Base-by-base conservation (phyloP, 2,888 invertebrate species). In the Perizoma flavofasciatum region DNA sequence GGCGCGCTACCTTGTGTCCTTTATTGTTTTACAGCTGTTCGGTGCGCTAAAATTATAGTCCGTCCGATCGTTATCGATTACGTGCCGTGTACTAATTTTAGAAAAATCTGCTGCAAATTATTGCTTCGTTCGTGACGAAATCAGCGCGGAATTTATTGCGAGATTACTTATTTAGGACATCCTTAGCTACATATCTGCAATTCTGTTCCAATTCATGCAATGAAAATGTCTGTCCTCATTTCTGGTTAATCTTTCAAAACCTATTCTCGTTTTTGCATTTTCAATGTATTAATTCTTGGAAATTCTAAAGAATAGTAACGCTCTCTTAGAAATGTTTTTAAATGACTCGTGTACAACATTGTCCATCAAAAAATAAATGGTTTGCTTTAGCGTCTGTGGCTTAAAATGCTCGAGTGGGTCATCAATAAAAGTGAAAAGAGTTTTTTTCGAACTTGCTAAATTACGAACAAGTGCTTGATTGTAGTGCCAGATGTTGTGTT, bases 41-140 rank as follows among this genome's bases (percentile, higher is more conserved):
- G 72, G 63, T 64, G 69, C 70, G 77, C 78, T 79, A 81, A 77
- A 77, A 77, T 79, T 75, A 77, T 62, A 77, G 69, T 63, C 68
- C 50, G 53, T 50, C 62, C 78, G 81, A 74, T 80, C 82, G 75
- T 78, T 83, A 86, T 86, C 78, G 85, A 84, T 85, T 82, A 75
- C 74, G 71, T 82, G 81, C 79, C 83, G 77, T 75, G 76, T 75
- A 83, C 83, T 85, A 83, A 84, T 82, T 84, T 83, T 84, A 85
- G 83, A 83, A 81, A 78, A 83, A 79, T 75, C 78, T 73, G 72
- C 60, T 71, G 72, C 76, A 76, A 77, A 75, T 78, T 73, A 77
- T 71, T 64, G 70, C 67, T 57, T 73, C 68, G 69, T 67, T 43
- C 70, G 69, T 64, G 69, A 64, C 69, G 71, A 55, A 70, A 71